A percentile compares a stretch with the other conserved stretches of the same genome.
Evolutionary conservation across 2,113 vertebrate species (phyloP).

Genomic region (Erythrolamprus reginae): DNA sequence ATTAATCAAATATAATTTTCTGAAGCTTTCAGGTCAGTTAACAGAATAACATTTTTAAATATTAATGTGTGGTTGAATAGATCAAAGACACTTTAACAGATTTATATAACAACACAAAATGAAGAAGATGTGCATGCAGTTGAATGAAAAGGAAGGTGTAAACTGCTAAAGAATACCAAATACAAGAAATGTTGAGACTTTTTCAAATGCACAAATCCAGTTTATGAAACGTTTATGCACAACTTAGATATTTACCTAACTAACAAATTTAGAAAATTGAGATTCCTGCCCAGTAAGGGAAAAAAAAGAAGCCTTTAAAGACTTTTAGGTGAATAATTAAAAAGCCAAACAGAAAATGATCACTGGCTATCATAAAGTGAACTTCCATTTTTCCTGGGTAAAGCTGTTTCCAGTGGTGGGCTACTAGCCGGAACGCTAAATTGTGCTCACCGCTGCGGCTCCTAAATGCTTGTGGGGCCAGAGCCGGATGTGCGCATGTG

Average conservation of each 20-base stretch:
- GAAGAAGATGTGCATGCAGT: not conserved
- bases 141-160: not conserved
- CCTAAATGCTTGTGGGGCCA: too few relatives aligned
- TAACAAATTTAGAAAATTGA: constrained; percentile 12
- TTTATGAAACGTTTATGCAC: not conserved
- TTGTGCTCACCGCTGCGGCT: too few relatives aligned
- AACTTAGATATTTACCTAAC: constrained; percentile 10
- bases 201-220: not conserved
- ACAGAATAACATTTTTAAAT: not conserved
- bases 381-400: not conserved
- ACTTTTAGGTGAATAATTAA: constrained; percentile 8
- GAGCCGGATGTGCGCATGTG: too few relatives aligned
- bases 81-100: not conserved
- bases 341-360: constrained; percentile 12
- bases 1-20: not conserved
- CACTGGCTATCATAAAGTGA: constrained; percentile 24
- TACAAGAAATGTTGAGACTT: not conserved
- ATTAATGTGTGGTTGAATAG: not conserved
- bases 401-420: too few relatives aligned
- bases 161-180: not conserved
- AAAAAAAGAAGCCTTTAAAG: constrained; percentile 22
- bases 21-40: not conserved
- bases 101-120: not conserved
- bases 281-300: constrained; percentile 31
- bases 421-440: too few relatives aligned